Percentiles rank a stretch among this genome's conserved stretches.
Evolutionary conservation across 2,797 vertebrate genomes (phyloP).

Genomic region (Pantherophis alleghaniensis): DNA sequence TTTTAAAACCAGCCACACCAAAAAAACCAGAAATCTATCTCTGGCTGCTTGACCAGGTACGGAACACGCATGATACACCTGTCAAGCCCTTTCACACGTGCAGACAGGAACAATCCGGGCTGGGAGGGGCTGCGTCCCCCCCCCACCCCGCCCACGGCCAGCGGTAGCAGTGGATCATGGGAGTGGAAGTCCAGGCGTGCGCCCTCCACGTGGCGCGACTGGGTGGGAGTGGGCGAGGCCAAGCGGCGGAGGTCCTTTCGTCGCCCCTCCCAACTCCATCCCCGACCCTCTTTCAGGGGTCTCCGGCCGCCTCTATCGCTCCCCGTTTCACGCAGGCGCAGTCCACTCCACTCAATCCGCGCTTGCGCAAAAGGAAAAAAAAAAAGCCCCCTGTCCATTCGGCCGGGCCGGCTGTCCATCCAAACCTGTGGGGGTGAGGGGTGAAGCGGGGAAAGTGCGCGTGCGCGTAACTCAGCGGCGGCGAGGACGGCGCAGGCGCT

Average conservation of each 20-base stretch:
- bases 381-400: not conserved
- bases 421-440: too few species aligned
- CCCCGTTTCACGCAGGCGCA: not conserved
- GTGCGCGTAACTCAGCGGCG: not conserved
- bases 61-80: not conserved
- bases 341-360: not conserved
- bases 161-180: not conserved
- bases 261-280: not conserved
- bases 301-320: not conserved
- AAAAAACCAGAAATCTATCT: not conserved
- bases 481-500: not conserved
- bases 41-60: not conserved
- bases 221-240: not conserved
- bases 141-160: not conserved
- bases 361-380: not conserved
- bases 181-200: not conserved
- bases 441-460: not conserved
- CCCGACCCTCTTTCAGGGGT: not conserved
- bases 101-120: not conserved
- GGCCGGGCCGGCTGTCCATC: too few species aligned
- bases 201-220: not conserved
- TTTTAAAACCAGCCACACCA: too few species aligned
- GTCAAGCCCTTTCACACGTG: not conserved
- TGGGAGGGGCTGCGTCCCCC: not conserved
- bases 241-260: too few species aligned